Evolutionary conservation across 2,113 vertebrate genomes (phyloP).

Genomic region (Macaca fascicularis): DNA sequence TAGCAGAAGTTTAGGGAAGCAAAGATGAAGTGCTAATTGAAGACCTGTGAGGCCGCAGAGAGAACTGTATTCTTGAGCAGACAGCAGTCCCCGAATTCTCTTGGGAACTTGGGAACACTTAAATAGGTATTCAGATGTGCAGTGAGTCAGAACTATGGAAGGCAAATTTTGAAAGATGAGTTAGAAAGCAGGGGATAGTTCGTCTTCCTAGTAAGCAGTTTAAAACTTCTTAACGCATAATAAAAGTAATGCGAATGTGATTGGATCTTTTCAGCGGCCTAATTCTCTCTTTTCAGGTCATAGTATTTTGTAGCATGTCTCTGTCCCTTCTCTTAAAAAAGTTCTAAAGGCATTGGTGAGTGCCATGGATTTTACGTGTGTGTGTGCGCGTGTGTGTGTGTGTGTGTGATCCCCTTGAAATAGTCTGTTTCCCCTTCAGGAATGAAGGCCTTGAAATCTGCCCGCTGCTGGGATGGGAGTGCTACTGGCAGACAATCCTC

Average conservation of each 20-base stretch:
- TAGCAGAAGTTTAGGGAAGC: not conserved
- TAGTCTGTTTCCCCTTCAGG: not conserved
- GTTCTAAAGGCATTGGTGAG: not conserved
- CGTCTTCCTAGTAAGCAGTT: not conserved
- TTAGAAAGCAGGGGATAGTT: not conserved
- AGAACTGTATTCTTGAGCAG: not conserved
- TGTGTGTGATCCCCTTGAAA: not conserved
- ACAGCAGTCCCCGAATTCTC: not conserved
- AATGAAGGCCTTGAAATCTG: not conserved
- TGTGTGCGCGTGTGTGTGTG: not conserved
- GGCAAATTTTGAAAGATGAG: conserved; percentile 15
- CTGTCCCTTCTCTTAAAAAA: not conserved
- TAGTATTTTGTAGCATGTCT: not conserved
- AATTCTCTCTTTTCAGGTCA: not conserved
- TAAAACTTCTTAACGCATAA: not conserved
- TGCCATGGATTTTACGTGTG: not conserved
- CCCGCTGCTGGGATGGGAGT: not conserved
- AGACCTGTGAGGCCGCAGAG: not conserved
- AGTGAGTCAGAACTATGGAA: conserved; percentile 17
- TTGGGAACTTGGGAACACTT: not conserved
- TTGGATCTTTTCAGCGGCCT: not conserved
- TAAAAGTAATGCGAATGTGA: not conserved
- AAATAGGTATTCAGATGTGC: not conserved
- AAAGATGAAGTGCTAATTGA: not conserved
- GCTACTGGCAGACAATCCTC: not conserved